A percentile compares a stretch with the other conserved stretches of the same genome.
These are phyloP conservation scores for Lethenteron camtschaticum DNA, from an alignment of 2,113 vertebrate genomes.

Conservation along the genomic window DNA sequence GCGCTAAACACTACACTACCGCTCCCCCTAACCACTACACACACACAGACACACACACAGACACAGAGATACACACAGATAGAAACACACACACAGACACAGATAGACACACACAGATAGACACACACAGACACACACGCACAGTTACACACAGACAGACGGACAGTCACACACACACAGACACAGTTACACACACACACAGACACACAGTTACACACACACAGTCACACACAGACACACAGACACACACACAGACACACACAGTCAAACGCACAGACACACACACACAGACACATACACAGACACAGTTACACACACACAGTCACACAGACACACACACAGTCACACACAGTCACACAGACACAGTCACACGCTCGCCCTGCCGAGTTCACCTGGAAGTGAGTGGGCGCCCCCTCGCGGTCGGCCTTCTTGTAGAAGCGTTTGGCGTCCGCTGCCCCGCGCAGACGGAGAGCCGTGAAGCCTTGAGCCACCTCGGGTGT, in stretches of 20 bases:
- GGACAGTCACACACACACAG: neutral
- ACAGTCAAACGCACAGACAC: neutral
- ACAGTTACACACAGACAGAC: too few relatives aligned
- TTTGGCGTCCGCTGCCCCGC: conserved; percentile 60
- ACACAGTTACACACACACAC: neutral
- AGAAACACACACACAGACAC: too few relatives aligned
- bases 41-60: too few relatives aligned
- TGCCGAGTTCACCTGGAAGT: conserved; percentile 41
- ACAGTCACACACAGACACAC: neutral
- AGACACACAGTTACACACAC: neutral
- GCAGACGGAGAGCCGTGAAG: conserved; percentile 65
- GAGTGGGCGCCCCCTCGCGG: conserved; percentile 68
- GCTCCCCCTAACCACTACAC: too few relatives aligned
- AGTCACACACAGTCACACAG: neutral
- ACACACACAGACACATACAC: neutral
- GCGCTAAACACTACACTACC: too few relatives aligned
- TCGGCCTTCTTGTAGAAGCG: conserved; percentile 96
- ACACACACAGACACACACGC: too few relatives aligned
- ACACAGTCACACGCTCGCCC: too few relatives aligned
- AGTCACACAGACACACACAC: neutral
- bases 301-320: neutral
- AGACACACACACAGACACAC: neutral
- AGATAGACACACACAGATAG: too few relatives aligned
- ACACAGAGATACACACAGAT: too few relatives aligned
- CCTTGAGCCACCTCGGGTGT: conserved; percentile 60